These are phyloP conservation scores for Trichonephila clavipes DNA, from an alignment of 1,140 invertebrate species.

Conservation along the genomic window DNA sequence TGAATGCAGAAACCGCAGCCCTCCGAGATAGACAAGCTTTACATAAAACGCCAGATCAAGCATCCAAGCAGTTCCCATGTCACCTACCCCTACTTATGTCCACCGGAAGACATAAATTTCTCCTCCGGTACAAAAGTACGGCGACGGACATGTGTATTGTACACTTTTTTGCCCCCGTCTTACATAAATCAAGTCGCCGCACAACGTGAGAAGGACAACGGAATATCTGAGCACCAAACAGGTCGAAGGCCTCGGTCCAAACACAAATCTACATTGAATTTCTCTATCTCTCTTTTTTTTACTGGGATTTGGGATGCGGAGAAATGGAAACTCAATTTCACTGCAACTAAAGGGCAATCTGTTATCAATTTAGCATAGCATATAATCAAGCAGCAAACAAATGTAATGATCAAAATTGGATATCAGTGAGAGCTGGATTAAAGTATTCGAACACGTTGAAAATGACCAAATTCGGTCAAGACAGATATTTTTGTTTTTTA, in stretches of 20 bases:
- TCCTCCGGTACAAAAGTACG: conserved; percentile 52
- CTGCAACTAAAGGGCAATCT: too few relatives aligned
- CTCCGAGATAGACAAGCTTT: neutral
- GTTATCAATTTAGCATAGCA: too few relatives aligned
- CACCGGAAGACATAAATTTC: conserved; percentile 75
- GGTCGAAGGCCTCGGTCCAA: neutral
- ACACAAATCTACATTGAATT: neutral
- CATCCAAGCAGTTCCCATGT: conserved; percentile 56
- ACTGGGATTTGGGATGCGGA: too few relatives aligned
- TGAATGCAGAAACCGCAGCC: conserved; percentile 45
- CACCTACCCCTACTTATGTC: conserved; percentile 67
- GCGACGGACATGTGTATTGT: conserved; percentile 70
- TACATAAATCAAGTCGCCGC: conserved; percentile 71
- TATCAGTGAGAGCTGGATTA: too few relatives aligned
- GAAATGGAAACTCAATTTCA: too few relatives aligned
- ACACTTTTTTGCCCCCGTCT: conserved; percentile 51
- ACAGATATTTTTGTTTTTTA: too few relatives aligned
- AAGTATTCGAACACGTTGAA: too few relatives aligned
- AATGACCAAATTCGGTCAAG: too few relatives aligned
- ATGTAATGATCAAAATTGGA: too few relatives aligned
- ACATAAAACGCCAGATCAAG: conserved; percentile 11
- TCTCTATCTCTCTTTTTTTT: too few relatives aligned
- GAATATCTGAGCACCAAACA: neutral
- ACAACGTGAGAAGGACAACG: conserved; percentile 48
- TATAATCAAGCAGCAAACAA: too few relatives aligned